phyloP scores from a whole-genome alignment of 1,140 invertebrate genomes.

The Nylanderia fulva region DNA sequence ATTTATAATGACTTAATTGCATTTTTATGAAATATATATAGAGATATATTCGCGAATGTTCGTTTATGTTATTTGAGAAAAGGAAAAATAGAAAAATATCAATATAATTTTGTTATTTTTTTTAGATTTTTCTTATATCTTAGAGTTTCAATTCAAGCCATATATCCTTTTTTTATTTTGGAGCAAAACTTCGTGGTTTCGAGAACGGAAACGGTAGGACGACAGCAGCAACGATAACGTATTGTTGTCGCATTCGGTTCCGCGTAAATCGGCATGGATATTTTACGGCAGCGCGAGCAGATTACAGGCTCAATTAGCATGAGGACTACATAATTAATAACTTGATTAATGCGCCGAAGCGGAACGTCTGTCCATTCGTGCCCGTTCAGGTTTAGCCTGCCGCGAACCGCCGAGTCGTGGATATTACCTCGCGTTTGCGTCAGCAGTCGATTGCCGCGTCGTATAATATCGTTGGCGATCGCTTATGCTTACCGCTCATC shows the following conservation, averaged over 20 bases:
- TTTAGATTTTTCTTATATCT: no score
- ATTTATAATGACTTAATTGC: neutral
- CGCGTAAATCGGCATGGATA: conserved; percentile 74
- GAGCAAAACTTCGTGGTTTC: conserved; percentile 24
- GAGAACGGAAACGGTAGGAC: conserved; percentile 52
- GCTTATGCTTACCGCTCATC: conserved; percentile 62
- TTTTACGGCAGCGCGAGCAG: conserved; percentile 73
- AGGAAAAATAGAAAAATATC: neutral
- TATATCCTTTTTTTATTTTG: neutral
- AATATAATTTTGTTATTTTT: neutral
- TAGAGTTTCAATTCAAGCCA: no score
- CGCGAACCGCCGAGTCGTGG: conserved; percentile 58
- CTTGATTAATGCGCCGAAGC: conserved; percentile 78
- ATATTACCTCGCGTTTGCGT: conserved; percentile 66
- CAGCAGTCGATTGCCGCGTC: conserved; percentile 57
- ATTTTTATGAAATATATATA: neutral
- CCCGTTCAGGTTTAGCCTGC: conserved; percentile 48
- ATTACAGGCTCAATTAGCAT: conserved; percentile 80
- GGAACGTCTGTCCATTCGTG: conserved; percentile 76
- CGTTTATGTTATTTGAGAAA: neutral
- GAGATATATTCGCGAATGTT: neutral
- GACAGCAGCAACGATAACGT: conserved; percentile 65
- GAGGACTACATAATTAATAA: conserved; percentile 79
- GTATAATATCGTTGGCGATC: conserved; percentile 65
- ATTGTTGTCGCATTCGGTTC: conserved; percentile 54